These are phyloP conservation scores for Xestia rhomboidea DNA, from an alignment of 2,888 invertebrate species.

Conservation along the genomic window DNA sequence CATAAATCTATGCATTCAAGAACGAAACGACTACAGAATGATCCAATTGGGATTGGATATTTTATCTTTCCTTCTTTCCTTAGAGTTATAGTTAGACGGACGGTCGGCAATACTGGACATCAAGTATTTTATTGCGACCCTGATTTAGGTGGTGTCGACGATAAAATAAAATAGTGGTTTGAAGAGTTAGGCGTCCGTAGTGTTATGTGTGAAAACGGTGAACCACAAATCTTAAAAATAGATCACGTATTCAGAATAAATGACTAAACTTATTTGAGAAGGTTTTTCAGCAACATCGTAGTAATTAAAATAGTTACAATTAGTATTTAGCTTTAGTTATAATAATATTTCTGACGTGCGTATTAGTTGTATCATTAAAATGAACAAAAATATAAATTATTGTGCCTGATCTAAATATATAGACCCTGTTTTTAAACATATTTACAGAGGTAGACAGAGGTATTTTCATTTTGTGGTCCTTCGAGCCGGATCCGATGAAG, in stretches of 20 bases:
- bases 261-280: neutral
- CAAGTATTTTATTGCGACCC: conserved; percentile 56
- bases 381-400: neutral
- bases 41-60: conserved; percentile 61
- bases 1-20: conserved; percentile 37
- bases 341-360: neutral
- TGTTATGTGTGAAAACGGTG: neutral
- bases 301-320: neutral
- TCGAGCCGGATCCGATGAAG: conserved; percentile 15
- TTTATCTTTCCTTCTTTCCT: conserved; percentile 54
- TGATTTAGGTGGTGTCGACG: conserved; percentile 45
- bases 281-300: neutral
- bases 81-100: conserved; percentile 43
- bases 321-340: neutral
- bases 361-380: neutral
- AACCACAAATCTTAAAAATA: conserved; percentile 1
- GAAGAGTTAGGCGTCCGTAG: conserved; percentile 29
- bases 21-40: conserved; percentile 23
- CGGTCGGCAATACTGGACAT: conserved; percentile 47
- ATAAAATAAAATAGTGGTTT: conserved; percentile 56
- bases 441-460: neutral
- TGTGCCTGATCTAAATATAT: neutral
- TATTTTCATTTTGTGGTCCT: conserved; percentile 4
- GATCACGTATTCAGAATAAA: neutral
- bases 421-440: neutral